Base-by-base conservation (phyloP, 2,888 invertebrate species). In the Tipula unca region DNA sequence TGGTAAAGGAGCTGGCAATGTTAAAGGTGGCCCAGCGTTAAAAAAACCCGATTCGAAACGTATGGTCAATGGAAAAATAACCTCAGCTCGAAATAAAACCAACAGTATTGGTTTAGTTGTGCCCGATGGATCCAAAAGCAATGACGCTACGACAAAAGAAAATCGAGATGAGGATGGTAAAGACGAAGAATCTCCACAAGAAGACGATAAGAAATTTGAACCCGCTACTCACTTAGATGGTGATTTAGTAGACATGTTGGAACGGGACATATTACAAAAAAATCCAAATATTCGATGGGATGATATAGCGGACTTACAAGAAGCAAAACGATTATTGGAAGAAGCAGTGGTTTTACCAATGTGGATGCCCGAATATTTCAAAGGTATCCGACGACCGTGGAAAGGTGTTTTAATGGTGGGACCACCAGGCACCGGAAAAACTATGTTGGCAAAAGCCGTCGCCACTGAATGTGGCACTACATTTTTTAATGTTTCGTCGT, bases 341-440 rank as follows among this genome's bases (percentile, higher is more conserved):
- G 99, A 99, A 91, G 99, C 99, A 35, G 98, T 99, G 8, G 98
- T 99, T 54, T 92, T 99, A 89, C 99, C 99, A 1, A 96, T 99
- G 94, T 95, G 97, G 93, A 98, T 99, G 95, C 99, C 99, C 0
- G 98, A 99, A 89, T 99, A 97, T 92, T 99, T 99, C 91, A 98
- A 96, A 92, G 97, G 97, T 85, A 98, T 99, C 88, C 93, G 98
- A 48, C 93, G 98, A 87, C 98, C 99, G 42, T 99, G 98, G 98
- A 98, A 97, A 92, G 98, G 98, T 25, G 97, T 98, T 1, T 91
- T 98, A 54, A 97, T 98, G 97, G 97, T 97, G 82, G 97, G 97
- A 0, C 97, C 97, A 17, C 97, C 97, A 0, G 88, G 91, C 82
- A 97, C 97, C 0, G 98, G 98, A 20, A 99, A 99, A 93, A 99